Evolutionary conservation across 1,140 invertebrate species (phyloP).

Genomic region (Nephila pilipes): DNA sequence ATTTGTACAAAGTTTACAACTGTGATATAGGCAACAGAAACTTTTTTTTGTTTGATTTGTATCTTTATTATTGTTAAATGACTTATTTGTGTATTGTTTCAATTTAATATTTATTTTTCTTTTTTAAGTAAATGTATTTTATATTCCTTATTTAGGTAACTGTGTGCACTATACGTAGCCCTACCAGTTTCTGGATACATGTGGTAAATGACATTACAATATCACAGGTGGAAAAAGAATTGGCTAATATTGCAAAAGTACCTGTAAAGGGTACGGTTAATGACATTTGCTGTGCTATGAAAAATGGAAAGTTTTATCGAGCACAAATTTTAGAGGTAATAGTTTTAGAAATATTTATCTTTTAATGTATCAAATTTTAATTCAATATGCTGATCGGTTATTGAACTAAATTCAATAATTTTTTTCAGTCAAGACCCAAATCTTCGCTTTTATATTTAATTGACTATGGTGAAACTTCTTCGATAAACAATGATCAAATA

Average conservation of each 20-base stretch:
- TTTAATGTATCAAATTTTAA: background rate
- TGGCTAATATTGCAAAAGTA: background rate
- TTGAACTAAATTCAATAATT: too few relatives aligned
- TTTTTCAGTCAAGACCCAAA: background rate
- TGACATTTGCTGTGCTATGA: slow-evolving; percentile 16
- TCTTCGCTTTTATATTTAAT: background rate
- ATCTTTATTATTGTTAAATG: too few relatives aligned
- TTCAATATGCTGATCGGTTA: too few relatives aligned
- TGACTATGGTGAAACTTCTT: slow-evolving; percentile 3
- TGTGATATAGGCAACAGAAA: too few relatives aligned
- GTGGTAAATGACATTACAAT: background rate
- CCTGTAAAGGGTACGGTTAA: background rate
- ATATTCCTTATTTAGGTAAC: background rate
- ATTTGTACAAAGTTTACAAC: too few relatives aligned
- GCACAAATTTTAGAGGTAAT: slow-evolving; percentile 33
- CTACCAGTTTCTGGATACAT: slow-evolving; percentile 41
- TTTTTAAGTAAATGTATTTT: background rate
- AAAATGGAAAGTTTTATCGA: slow-evolving; percentile 1
- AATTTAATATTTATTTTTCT: background rate
- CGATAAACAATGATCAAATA: background rate
- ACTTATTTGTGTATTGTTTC: background rate
- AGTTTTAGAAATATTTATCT: background rate
- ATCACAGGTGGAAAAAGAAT: slow-evolving; percentile 28
- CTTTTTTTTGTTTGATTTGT: too few relatives aligned
- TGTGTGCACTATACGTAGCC: background rate